Percentiles rank a stretch among this genome's conserved stretches.
Evolutionary conservation across 2,888 invertebrate genomes (phyloP).

Genomic region (Dynastes tityus): DNA sequence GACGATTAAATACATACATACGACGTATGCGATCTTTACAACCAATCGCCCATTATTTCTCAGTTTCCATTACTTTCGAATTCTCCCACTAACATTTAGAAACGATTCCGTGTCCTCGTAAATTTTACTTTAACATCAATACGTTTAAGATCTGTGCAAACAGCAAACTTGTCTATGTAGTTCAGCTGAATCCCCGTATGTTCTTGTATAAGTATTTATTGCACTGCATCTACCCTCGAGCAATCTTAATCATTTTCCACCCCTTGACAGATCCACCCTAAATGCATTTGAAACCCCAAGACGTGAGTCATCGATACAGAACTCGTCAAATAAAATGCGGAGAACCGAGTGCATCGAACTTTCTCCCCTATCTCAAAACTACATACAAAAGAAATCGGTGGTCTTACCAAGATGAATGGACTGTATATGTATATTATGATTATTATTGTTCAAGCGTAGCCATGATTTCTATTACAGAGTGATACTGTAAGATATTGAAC

Average conservation of each 20-base stretch:
- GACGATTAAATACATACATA: background rate
- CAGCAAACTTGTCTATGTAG: conserved; percentile 8
- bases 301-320: conserved; percentile 41
- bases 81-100: conserved; percentile 5
- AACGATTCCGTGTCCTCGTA: conserved; percentile 21
- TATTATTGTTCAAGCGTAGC: background rate
- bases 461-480: too few relatives aligned
- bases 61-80: background rate
- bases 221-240: conserved; percentile 34
- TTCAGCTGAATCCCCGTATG: background rate
- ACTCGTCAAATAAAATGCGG: conserved; percentile 40
- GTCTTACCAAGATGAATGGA: background rate
- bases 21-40: too few relatives aligned
- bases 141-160: background rate
- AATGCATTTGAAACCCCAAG: conserved; percentile 29
- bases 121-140: conserved; percentile 21
- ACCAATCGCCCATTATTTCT: too few relatives aligned
- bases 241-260: conserved; percentile 45
- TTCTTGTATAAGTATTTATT: conserved; percentile 39
- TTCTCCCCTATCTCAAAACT: conserved; percentile 16
- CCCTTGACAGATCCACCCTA: conserved; percentile 35
- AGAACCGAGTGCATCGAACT: conserved; percentile 39
- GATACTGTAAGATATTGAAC: too few relatives aligned
- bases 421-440: background rate
- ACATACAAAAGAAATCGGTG: conserved; percentile 6